Conservation (phyloP, 2,888 invertebrate species). For the Lithophane semibrunnea region DNA sequence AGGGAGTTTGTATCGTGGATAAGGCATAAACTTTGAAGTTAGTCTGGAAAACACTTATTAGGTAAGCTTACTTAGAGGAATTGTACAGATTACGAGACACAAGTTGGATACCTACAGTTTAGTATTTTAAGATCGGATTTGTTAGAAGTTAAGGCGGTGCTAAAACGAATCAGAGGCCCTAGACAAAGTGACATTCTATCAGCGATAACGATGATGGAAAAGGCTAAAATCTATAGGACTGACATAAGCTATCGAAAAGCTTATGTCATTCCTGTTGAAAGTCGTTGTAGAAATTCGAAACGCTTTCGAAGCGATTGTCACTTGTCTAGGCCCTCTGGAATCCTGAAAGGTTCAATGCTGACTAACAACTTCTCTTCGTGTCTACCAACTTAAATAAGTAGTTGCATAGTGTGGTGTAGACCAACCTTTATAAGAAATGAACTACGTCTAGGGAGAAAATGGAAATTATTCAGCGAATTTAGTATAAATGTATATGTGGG, state of each 20-base stretch:
- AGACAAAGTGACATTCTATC: too few species aligned
- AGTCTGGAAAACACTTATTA: background rate
- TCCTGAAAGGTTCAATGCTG: too few species aligned
- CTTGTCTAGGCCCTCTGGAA: background rate
- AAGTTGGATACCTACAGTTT: background rate
- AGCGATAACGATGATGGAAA: too few species aligned
- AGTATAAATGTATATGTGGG: conserved; percentile 68
- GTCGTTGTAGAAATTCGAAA: too few species aligned
- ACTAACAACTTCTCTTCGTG: background rate
- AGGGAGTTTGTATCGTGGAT: background rate
- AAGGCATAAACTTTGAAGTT: too few species aligned
- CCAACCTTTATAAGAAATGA: conserved; percentile 73
- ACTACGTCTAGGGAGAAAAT: conserved; percentile 74
- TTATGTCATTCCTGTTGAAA: too few species aligned
- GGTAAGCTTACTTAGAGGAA: background rate
- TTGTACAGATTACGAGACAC: background rate
- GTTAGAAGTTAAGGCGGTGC: too few species aligned
- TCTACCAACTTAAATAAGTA: background rate
- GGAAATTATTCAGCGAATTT: conserved; percentile 75
- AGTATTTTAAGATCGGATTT: background rate
- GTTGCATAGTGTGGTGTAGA: conserved; percentile 40
- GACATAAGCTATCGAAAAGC: too few species aligned
- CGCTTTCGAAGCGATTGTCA: too few species aligned
- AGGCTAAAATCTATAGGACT: too few species aligned
- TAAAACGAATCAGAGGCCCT: background rate